A percentile compares a stretch with the other conserved stretches of the same genome.
Evolutionary conservation across 1,140 invertebrate species (phyloP).

Genomic region (Campoletis sonorensis): DNA sequence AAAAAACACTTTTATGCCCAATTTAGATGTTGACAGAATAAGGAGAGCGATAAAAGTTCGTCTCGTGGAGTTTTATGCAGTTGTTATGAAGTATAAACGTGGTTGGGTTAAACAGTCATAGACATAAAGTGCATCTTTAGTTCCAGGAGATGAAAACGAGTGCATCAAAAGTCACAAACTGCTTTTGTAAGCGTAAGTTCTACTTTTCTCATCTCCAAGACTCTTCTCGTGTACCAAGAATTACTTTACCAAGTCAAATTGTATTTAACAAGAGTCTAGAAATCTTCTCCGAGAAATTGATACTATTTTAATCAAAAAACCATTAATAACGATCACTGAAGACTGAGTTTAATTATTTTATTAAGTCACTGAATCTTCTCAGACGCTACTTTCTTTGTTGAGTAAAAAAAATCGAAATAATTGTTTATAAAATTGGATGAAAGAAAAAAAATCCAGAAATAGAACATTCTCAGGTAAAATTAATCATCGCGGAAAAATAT

Average conservation of each 20-base stretch:
- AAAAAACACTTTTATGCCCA: no score
- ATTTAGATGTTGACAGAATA: conserved; percentile 17
- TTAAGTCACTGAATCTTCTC: no score
- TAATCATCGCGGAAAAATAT: no score
- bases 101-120: background rate
- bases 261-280: background rate
- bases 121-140: conserved; percentile 1
- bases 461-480: no score
- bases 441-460: no score
- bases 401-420: no score
- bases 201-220: background rate
- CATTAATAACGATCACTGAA: conserved; percentile 18
- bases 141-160: conserved; percentile 1
- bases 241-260: background rate
- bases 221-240: background rate
- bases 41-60: conserved; percentile 5
- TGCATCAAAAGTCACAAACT: background rate
- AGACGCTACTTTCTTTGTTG: no score
- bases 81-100: background rate
- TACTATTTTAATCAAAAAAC: background rate
- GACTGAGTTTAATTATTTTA: no score
- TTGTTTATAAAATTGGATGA: no score
- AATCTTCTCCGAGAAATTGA: background rate
- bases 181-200: background rate
- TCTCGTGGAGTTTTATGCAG: background rate